Percentiles rank a stretch among this genome's conserved stretches.
Conservation (phyloP, 2,113 vertebrate genomes). For the Ptilonorhynchus violaceus region DNA sequence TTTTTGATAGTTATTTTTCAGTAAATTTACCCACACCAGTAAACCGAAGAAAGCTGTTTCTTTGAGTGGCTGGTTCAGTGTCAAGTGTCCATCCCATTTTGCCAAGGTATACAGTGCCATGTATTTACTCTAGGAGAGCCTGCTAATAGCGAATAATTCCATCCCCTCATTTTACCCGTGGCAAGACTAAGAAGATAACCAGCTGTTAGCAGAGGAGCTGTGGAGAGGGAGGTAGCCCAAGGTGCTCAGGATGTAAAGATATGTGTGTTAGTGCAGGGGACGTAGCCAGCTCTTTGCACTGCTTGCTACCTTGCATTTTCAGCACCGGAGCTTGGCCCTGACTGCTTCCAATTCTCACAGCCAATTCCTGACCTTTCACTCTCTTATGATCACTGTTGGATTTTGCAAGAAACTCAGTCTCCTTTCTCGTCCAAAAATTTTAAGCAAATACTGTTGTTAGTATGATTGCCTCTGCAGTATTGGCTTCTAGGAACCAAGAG, state of each 20-base stretch:
- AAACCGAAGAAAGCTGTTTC: not conserved
- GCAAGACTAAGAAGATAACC: constrained; percentile 33
- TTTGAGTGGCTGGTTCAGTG: not conserved
- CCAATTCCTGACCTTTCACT: constrained; percentile 25
- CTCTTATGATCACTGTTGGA: not conserved
- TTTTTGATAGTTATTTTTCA: not conserved
- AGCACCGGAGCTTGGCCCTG: not conserved
- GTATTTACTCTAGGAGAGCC: not conserved
- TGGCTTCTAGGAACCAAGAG: constrained; percentile 58
- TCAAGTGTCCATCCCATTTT: not conserved
- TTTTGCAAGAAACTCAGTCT: not conserved
- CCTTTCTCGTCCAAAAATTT: constrained; percentile 2
- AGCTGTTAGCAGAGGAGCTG: not conserved
- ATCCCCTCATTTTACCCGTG: not conserved
- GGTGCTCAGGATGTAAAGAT: not conserved
- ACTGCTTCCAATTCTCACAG: constrained; percentile 20
- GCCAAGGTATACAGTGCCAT: constrained; percentile 6
- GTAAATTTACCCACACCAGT: not conserved
- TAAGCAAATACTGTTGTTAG: constrained; percentile 27
- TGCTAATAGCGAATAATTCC: constrained; percentile 25
- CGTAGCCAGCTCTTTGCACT: not conserved
- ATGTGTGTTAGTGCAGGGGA: not conserved
- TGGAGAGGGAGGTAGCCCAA: not conserved
- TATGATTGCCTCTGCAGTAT: constrained; percentile 14
- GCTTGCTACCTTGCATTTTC: not conserved